Evolutionary conservation across 2,888 invertebrate species (phyloP).

Genomic region (Caenorhabditis drosophilae): DNA sequence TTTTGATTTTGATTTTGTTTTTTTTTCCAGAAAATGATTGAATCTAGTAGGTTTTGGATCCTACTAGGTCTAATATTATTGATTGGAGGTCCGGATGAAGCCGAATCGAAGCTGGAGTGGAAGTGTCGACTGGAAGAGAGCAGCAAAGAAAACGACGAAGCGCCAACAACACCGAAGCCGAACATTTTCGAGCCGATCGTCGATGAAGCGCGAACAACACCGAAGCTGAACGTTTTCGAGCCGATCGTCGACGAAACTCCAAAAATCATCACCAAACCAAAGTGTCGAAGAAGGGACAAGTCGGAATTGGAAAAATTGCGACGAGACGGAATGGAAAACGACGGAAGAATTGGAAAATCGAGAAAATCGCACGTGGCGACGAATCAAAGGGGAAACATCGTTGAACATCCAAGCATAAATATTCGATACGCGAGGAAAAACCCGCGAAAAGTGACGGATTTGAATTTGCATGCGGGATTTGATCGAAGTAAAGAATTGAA

Average conservation of each 20-base stretch:
- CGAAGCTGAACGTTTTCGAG: constrained; percentile 6
- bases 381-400: not conserved
- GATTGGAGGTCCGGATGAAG: constrained; percentile 7
- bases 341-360: not conserved
- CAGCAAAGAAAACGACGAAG: constrained; percentile 8
- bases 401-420: constrained; percentile 17
- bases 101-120: constrained; percentile 24
- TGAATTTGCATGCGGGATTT: constrained; percentile 1
- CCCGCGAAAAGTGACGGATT: constrained; percentile 15
- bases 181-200: constrained; percentile 4
- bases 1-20: constrained; percentile 4
- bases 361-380: not conserved
- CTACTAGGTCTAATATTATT: constrained; percentile 15
- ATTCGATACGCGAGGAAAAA: constrained; percentile 18
- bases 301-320: not conserved
- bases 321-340: not conserved
- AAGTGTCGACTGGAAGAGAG: constrained; percentile 27
- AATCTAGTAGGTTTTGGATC: constrained; percentile 7
- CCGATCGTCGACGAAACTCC: constrained; percentile 6
- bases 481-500: constrained; percentile 1
- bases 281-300: constrained; percentile 25
- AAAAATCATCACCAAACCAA: constrained; percentile 18
- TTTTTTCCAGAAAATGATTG: not conserved
- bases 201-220: constrained; percentile 4
- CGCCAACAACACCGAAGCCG: constrained; percentile 13